A percentile compares a stretch with the other conserved stretches of the same genome.
phyloP scores from a whole-genome alignment of 2,888 invertebrate species.

The Mamestra brassicae region DNA sequence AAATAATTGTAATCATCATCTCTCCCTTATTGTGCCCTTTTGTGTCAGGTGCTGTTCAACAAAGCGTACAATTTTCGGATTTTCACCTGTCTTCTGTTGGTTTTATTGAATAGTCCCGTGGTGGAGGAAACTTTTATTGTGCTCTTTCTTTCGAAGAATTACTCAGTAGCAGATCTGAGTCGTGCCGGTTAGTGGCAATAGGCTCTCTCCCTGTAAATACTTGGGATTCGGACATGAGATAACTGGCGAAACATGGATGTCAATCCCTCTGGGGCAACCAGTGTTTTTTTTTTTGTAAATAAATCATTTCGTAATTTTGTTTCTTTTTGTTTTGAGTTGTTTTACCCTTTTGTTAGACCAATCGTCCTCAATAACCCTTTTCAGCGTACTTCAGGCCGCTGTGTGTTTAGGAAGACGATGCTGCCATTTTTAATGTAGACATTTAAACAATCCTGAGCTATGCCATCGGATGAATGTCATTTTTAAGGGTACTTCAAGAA shows the following conservation, averaged over 20 bases:
- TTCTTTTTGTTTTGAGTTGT: background rate
- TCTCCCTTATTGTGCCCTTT: no score
- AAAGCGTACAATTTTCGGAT: background rate
- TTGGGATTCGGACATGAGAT: background rate
- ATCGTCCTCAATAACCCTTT: constrained; percentile 10
- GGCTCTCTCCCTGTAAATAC: no score
- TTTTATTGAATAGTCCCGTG: background rate
- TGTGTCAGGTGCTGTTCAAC: background rate
- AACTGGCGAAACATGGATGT: background rate
- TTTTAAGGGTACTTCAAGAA: background rate
- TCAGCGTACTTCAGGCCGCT: background rate
- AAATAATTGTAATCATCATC: no score
- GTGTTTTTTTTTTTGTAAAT: constrained; percentile 4
- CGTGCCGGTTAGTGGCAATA: background rate
- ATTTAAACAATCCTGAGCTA: background rate
- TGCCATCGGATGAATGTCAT: background rate
- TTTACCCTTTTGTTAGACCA: constrained; percentile 6
- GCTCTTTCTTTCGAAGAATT: background rate
- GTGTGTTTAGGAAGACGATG: constrained; percentile 19
- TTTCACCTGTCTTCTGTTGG: background rate
- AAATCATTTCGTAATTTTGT: constrained; percentile 14
- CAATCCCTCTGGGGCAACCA: background rate
- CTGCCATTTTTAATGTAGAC: constrained; percentile 3
- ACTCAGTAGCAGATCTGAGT: background rate
- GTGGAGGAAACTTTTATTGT: background rate